Percentiles rank a stretch among this genome's conserved stretches.
Conservation (phyloP, 2,888 invertebrate species). For the Hemaris fuciformis region DNA sequence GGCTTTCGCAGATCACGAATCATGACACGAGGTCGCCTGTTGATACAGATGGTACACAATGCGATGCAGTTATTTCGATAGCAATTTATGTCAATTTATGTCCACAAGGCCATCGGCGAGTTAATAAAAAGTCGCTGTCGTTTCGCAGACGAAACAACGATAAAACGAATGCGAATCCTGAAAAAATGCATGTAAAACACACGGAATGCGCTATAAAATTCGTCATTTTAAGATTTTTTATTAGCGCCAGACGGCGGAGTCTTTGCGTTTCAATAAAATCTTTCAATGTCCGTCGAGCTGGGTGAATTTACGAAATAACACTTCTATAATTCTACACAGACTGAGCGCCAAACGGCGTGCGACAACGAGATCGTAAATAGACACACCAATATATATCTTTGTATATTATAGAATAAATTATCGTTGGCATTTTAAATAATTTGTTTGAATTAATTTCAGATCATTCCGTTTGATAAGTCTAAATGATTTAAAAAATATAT, state of each 20-base stretch:
- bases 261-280: slow-evolving; percentile 20
- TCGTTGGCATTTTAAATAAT: background rate
- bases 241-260: slow-evolving; percentile 23
- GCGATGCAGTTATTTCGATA: slow-evolving; percentile 32
- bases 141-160: slow-evolving; percentile 42
- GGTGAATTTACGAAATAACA: background rate
- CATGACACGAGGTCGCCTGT: slow-evolving; percentile 25
- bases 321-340: background rate
- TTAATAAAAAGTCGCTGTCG: slow-evolving; percentile 21
- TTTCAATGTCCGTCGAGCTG: slow-evolving; percentile 14
- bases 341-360: background rate
- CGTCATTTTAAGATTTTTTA: slow-evolving; percentile 23
- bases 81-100: slow-evolving; percentile 21
- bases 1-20: slow-evolving; percentile 29
- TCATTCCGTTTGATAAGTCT: too few species aligned
- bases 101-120: slow-evolving; percentile 32
- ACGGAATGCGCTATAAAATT: slow-evolving; percentile 28
- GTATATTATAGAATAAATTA: slow-evolving; percentile 1
- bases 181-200: slow-evolving; percentile 29
- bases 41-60: slow-evolving; percentile 26
- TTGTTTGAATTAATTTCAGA: background rate
- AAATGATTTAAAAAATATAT: too few species aligned
- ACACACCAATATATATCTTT: background rate
- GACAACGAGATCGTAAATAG: background rate
- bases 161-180: slow-evolving; percentile 27